phyloP scores from a whole-genome alignment of 2,888 invertebrate species.

The Pardosa pseudoannulata region DNA sequence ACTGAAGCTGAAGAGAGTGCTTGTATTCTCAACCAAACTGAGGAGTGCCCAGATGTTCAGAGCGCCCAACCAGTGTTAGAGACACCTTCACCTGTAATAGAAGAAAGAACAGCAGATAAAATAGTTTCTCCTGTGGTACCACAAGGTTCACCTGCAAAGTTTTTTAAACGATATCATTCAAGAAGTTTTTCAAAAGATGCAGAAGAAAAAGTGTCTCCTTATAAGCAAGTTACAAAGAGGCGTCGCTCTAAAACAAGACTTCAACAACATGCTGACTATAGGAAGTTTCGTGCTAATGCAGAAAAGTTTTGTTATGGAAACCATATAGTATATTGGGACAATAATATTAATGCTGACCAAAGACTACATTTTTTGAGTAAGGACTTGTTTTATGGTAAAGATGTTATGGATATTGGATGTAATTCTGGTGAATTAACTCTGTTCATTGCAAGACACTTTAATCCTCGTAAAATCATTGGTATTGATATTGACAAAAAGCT shows the following conservation, averaged over 20 bases:
- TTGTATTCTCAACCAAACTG: not conserved
- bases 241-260: slow-evolving; percentile 31
- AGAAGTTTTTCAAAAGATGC: slow-evolving; percentile 58
- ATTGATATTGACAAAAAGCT: slow-evolving; percentile 95
- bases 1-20: not conserved
- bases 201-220: slow-evolving; percentile 52
- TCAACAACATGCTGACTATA: slow-evolving; percentile 6
- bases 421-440: slow-evolving; percentile 97
- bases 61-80: slow-evolving; percentile 4
- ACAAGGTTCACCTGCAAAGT: slow-evolving; percentile 83
- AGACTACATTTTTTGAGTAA: slow-evolving; percentile 89
- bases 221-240: slow-evolving; percentile 49
- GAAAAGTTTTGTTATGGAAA: slow-evolving; percentile 95
- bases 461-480: slow-evolving; percentile 90
- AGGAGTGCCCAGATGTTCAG: slow-evolving; percentile 25
- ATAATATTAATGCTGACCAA: slow-evolving; percentile 82
- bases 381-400: slow-evolving; percentile 91
- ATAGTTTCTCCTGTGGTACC: slow-evolving; percentile 95
- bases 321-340: slow-evolving; percentile 95
- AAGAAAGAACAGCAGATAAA: slow-evolving; percentile 81
- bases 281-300: slow-evolving; percentile 84
- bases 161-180: slow-evolving; percentile 71
- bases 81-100: not conserved
- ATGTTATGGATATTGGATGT: slow-evolving; percentile 97
- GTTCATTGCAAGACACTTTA: slow-evolving; percentile 89